These are phyloP conservation scores for Hydropsyche tenuis DNA, from an alignment of 1,140 invertebrate genomes.

Conservation along the genomic window DNA sequence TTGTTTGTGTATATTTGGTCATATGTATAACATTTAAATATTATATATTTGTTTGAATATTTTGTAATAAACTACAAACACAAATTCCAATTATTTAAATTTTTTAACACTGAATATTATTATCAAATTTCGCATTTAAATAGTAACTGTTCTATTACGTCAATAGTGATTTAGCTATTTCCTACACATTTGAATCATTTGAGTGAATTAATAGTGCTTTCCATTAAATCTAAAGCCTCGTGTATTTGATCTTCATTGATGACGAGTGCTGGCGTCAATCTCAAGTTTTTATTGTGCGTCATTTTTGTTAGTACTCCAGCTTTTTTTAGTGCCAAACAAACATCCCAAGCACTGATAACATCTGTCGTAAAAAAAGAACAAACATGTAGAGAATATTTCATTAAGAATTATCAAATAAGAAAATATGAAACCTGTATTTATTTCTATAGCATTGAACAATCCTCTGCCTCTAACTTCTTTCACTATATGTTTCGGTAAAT, in stretches of 20 bases:
- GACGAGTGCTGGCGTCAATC: conserved; percentile 84
- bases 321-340: conserved; percentile 44
- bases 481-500: conserved; percentile 70
- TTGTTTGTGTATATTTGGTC: too few relatives aligned
- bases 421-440: conserved; percentile 33
- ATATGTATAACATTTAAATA: too few relatives aligned
- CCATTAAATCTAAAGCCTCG: conserved; percentile 82
- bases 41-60: too few relatives aligned
- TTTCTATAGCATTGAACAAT: conserved; percentile 41
- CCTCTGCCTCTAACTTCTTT: conserved; percentile 75
- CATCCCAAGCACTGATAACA: conserved; percentile 46
- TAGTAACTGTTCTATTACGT: too few relatives aligned
- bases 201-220: conserved; percentile 43
- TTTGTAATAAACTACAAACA: too few relatives aligned
- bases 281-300: conserved; percentile 45
- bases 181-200: neutral
- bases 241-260: conserved; percentile 80
- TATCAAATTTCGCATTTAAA: too few relatives aligned
- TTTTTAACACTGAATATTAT: too few relatives aligned
- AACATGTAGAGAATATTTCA: neutral
- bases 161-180: too few relatives aligned
- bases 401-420: conserved; percentile 8
- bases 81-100: too few relatives aligned
- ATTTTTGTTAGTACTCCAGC: conserved; percentile 44
- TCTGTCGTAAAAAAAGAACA: conserved; percentile 27